phyloP scores from a whole-genome alignment of 2,888 invertebrate genomes.

The Podabrus alpinus region DNA sequence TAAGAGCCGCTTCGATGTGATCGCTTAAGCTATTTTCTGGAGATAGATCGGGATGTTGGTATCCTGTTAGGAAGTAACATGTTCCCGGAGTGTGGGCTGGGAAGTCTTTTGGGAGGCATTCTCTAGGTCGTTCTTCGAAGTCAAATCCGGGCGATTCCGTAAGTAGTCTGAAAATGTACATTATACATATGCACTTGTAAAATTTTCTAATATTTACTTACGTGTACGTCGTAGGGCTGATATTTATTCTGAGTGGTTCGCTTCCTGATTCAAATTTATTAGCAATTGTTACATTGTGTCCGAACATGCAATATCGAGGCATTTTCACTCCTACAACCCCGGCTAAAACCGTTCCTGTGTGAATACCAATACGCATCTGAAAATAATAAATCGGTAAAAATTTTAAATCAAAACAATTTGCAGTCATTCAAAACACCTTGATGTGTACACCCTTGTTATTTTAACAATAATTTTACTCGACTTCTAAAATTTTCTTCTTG shows the following conservation, averaged over 20 bases:
- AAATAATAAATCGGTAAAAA: constrained; percentile 22
- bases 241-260: constrained; percentile 86
- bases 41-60: constrained; percentile 72
- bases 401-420: background rate
- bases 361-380: constrained; percentile 94
- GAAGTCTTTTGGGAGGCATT: constrained; percentile 84
- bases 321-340: constrained; percentile 94
- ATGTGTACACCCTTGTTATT: no score
- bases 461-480: background rate
- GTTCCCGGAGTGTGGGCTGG: constrained; percentile 77
- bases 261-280: constrained; percentile 96
- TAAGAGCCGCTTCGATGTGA: constrained; percentile 71
- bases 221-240: constrained; percentile 92
- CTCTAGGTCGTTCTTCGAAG: constrained; percentile 74
- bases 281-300: constrained; percentile 92
- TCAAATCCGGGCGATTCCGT: constrained; percentile 75
- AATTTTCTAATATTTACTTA: constrained; percentile 59
- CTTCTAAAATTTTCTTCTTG: background rate
- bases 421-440: no score
- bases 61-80: constrained; percentile 83
- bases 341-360: constrained; percentile 90
- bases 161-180: constrained; percentile 66
- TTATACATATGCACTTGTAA: constrained; percentile 25
- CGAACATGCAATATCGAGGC: constrained; percentile 93
- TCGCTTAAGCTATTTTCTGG: constrained; percentile 63